Percentiles rank a stretch among this genome's conserved stretches.
Conservation (phyloP, 2,113 vertebrate genomes). For the Scortum barcoo region DNA sequence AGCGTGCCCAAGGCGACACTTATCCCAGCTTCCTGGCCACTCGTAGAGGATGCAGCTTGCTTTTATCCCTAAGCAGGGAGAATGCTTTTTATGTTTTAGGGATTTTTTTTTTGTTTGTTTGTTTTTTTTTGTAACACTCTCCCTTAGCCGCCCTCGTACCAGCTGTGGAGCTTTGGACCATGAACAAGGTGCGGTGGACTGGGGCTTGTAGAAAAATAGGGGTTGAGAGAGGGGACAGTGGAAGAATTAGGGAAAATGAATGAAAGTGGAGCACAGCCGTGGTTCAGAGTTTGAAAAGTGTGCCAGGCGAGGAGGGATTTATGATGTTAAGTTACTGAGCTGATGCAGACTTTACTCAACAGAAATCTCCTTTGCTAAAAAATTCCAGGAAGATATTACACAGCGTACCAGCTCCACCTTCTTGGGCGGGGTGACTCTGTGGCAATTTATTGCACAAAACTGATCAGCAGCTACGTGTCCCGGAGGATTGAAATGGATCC, state of each 20-base stretch:
- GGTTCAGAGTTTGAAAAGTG: conserved; percentile 19
- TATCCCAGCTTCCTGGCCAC: conserved; percentile 43
- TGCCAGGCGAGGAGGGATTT: conserved; percentile 22
- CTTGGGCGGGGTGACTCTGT: conserved; percentile 10
- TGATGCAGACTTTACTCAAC: not conserved
- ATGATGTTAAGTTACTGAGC: not conserved
- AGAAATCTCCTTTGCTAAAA: not conserved
- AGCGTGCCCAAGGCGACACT: conserved; percentile 53
- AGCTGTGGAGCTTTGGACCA: conserved; percentile 37
- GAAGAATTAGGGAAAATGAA: conserved; percentile 38
- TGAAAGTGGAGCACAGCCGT: conserved; percentile 20
- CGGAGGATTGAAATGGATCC: conserved; percentile 33
- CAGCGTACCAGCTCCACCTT: conserved; percentile 16
- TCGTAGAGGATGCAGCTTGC: conserved; percentile 29
- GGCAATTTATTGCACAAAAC: conserved; percentile 39
- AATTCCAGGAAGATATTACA: conserved; percentile 6
- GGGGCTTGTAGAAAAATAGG: conserved; percentile 4
- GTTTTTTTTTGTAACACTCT: not conserved
- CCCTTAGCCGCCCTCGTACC: not conserved
- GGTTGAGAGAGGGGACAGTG: conserved; percentile 33
- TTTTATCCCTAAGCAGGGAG: conserved; percentile 41
- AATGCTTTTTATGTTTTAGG: conserved; percentile 6
- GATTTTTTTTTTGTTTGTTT: not conserved
- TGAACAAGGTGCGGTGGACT: conserved; percentile 10
- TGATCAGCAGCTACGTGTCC: conserved; percentile 26